phyloP scores from a whole-genome alignment of 1,140 invertebrate species.

The Galleria mellonella region DNA sequence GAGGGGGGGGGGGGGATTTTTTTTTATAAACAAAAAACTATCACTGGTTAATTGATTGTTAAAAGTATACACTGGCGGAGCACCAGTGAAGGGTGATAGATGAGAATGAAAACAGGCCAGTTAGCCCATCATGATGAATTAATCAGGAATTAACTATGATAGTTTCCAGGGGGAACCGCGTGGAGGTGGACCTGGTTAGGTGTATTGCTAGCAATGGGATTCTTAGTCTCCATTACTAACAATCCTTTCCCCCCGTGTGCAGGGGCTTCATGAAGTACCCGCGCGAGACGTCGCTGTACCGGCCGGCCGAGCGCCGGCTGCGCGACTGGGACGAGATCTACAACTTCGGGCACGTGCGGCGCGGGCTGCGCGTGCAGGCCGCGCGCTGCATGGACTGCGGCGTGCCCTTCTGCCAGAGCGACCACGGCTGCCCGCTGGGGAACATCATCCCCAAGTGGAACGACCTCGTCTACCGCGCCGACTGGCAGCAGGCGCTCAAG shows the following conservation, averaged over 20 bases:
- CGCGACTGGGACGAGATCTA: constrained; percentile 99
- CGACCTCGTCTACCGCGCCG: constrained; percentile 93
- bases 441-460: constrained; percentile 99
- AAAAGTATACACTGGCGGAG: too few species aligned
- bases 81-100: too few species aligned
- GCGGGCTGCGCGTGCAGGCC: constrained; percentile 92
- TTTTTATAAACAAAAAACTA: too few species aligned
- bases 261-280: constrained; percentile 97
- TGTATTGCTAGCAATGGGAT: too few species aligned
- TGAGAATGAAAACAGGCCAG: too few species aligned
- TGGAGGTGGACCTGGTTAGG: too few species aligned
- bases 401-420: constrained; percentile 98
- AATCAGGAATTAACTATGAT: too few species aligned
- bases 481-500: constrained; percentile 97
- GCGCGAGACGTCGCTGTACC: constrained; percentile 89
- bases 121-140: too few species aligned
- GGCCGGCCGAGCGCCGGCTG: constrained; percentile 86
- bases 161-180: too few species aligned
- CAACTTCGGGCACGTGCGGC: constrained; percentile 88
- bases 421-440: constrained; percentile 95
- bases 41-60: too few species aligned
- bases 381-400: constrained; percentile 99
- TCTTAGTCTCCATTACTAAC: too few species aligned
- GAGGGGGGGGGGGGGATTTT: too few species aligned
- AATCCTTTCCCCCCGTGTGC: background rate